Conservation (phyloP, 2,888 invertebrate genomes). For the Carpatolechia fugitivella region DNA sequence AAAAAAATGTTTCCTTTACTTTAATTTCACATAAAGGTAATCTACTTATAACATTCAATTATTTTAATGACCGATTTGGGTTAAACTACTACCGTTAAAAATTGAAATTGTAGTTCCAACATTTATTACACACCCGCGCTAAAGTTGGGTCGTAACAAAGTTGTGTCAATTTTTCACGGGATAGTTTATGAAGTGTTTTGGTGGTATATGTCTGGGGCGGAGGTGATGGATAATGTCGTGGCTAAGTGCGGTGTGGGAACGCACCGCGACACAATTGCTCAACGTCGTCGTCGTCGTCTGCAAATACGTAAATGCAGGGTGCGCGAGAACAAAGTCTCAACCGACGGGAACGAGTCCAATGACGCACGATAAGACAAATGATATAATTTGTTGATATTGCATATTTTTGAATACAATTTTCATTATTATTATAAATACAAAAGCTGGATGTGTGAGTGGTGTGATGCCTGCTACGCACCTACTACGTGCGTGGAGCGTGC, state of each 20-base stretch:
- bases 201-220: slow-evolving; percentile 28
- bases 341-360: not conserved
- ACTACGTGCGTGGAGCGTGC: too few relatives aligned
- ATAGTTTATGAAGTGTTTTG: slow-evolving; percentile 50
- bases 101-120: slow-evolving; percentile 1
- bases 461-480: too few relatives aligned
- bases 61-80: not conserved
- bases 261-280: slow-evolving; percentile 55
- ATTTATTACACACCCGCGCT: slow-evolving; percentile 1
- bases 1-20: too few relatives aligned
- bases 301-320: slow-evolving; percentile 55
- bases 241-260: slow-evolving; percentile 26
- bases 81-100: not conserved
- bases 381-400: too few relatives aligned
- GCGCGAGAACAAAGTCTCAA: slow-evolving; percentile 10
- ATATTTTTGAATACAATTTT: too few relatives aligned
- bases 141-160: slow-evolving; percentile 16
- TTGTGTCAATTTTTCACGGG: slow-evolving; percentile 45
- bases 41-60: too few relatives aligned
- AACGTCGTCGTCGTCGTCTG: slow-evolving; percentile 56
- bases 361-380: too few relatives aligned
- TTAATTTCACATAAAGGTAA: too few relatives aligned
- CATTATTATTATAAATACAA: too few relatives aligned
- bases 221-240: slow-evolving; percentile 51
- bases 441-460: too few relatives aligned